These are phyloP conservation scores for Salminus brasiliensis DNA, from an alignment of 2,113 vertebrate genomes.

Conservation along the genomic window DNA sequence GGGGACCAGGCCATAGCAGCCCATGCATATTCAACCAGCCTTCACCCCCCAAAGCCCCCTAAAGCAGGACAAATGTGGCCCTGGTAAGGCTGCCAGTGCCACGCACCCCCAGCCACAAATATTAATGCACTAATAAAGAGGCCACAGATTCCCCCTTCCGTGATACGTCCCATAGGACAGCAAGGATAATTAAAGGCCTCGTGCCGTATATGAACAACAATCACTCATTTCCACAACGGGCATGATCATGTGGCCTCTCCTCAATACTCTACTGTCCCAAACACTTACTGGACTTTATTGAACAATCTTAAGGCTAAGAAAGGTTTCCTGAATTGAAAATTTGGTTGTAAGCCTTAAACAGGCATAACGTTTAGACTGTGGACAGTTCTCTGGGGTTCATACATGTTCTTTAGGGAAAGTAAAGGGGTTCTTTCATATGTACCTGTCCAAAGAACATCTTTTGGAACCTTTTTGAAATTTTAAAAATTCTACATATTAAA, in stretches of 20 bases:
- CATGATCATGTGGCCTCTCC: conserved; percentile 48
- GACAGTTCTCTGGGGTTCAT: too few relatives aligned
- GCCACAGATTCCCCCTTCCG: conserved; percentile 69
- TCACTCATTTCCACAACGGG: conserved; percentile 66
- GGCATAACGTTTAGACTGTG: too few relatives aligned
- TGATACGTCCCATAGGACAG: conserved; percentile 72
- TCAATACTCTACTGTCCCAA: not conserved
- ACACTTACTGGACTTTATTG: not conserved
- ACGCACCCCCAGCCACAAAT: conserved; percentile 65
- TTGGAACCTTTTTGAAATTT: too few relatives aligned
- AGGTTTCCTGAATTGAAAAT: too few relatives aligned
- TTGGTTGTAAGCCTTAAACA: too few relatives aligned
- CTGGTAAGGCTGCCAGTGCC: conserved; percentile 61
- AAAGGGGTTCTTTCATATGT: too few relatives aligned
- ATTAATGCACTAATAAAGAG: conserved; percentile 82
- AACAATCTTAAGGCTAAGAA: too few relatives aligned
- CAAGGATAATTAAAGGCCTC: conserved; percentile 76
- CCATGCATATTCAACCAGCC: conserved; percentile 75
- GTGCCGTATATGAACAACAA: conserved; percentile 71
- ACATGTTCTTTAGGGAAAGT: too few relatives aligned
- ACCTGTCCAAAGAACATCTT: too few relatives aligned
- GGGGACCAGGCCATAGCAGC: conserved; percentile 49
- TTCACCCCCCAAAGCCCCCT: conserved; percentile 53
- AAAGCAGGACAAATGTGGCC: conserved; percentile 61
- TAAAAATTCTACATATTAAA: too few relatives aligned